Conservation (phyloP, 2,888 invertebrate species). For the Antheraea assamensis region DNA sequence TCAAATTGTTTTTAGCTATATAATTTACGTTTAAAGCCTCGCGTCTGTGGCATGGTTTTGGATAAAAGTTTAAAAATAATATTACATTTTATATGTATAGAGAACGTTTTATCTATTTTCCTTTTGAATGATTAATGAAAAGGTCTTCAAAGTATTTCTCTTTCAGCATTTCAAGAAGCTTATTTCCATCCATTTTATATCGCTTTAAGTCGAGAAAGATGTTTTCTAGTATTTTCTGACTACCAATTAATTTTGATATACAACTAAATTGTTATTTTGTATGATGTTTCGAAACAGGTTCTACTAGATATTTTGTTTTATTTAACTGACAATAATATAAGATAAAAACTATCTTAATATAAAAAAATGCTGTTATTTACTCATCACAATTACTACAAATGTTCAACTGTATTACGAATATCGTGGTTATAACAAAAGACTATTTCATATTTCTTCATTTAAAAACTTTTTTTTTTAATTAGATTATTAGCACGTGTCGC, state of each 20-base stretch:
- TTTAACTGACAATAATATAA: too few relatives aligned
- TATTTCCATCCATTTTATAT: not conserved
- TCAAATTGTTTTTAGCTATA: constrained; percentile 10
- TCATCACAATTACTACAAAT: too few relatives aligned
- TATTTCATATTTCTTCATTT: too few relatives aligned
- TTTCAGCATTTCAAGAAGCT: not conserved
- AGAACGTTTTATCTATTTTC: not conserved
- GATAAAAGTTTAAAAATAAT: not conserved
- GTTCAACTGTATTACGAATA: too few relatives aligned
- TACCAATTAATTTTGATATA: not conserved
- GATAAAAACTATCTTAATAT: too few relatives aligned
- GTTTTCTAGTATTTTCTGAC: not conserved
- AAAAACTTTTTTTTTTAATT: too few relatives aligned
- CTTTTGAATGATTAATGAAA: not conserved
- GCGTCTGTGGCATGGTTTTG: not conserved
- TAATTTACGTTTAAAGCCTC: constrained; percentile 1
- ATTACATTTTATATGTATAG: not conserved
- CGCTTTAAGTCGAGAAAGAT: not conserved
- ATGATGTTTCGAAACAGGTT: too few relatives aligned
- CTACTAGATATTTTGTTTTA: too few relatives aligned
- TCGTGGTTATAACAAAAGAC: too few relatives aligned
- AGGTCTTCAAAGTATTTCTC: not conserved
- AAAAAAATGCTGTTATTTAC: too few relatives aligned
- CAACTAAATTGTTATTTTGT: not conserved
- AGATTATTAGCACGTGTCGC: too few relatives aligned